These are phyloP conservation scores for Drosophila flavopinicola DNA, from an alignment of 2,888 invertebrate genomes.

Conservation along the genomic window DNA sequence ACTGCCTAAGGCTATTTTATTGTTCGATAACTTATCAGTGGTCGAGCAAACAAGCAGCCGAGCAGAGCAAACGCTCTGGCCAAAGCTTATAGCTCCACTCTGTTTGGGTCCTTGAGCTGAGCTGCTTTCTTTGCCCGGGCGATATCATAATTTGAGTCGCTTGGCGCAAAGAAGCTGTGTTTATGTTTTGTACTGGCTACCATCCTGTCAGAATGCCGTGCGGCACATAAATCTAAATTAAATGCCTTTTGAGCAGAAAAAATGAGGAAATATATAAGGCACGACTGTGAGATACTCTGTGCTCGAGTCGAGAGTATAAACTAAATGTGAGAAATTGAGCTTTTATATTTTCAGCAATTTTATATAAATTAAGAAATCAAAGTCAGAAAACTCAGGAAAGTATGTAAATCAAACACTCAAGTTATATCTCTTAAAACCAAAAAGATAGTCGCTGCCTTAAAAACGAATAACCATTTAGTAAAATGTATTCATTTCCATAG, in stretches of 20 bases:
- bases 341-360: no score
- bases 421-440: no score
- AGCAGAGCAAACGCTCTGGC: slow-evolving; percentile 45
- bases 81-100: slow-evolving; percentile 17
- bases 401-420: no score
- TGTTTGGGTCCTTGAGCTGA: background rate
- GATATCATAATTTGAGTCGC: slow-evolving; percentile 70
- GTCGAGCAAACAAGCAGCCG: slow-evolving; percentile 57
- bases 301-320: background rate
- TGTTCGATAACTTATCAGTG: slow-evolving; percentile 78
- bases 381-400: no score
- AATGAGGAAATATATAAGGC: no score
- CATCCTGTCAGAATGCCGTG: slow-evolving; percentile 71
- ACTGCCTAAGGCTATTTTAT: slow-evolving; percentile 71
- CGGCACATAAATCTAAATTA: slow-evolving; percentile 81
- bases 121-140: slow-evolving; percentile 18
- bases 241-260: slow-evolving; percentile 69
- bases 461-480: no score
- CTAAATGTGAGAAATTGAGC: no score
- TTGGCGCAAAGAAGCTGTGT: slow-evolving; percentile 54
- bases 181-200: slow-evolving; percentile 57
- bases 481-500: no score
- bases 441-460: no score
- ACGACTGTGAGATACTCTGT: no score
- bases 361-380: no score